Evolutionary conservation across 2,113 vertebrate species (phyloP).

Genomic region (Numida meleagris): DNA sequence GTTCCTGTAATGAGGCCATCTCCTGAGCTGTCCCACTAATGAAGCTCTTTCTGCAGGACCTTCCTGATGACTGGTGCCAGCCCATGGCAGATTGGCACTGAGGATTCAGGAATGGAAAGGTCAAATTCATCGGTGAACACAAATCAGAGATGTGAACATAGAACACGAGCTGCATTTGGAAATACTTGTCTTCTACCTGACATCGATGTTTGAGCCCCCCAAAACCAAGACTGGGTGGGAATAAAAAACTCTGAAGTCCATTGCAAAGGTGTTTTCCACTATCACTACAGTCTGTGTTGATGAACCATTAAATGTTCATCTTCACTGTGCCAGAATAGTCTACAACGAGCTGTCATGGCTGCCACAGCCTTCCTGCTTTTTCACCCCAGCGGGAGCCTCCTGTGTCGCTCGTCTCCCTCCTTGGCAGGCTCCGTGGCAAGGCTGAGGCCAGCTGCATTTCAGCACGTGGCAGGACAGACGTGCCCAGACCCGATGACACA

Average conservation of each 20-base stretch:
- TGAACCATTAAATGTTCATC: background rate
- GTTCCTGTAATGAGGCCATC: too few relatives aligned
- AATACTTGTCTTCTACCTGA: background rate
- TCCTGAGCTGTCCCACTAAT: too few relatives aligned
- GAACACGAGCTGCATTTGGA: background rate
- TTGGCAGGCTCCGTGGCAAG: background rate
- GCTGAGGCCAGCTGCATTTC: background rate
- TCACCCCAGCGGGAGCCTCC: background rate
- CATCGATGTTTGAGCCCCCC: too few relatives aligned
- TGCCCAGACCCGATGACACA: background rate
- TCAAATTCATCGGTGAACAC: background rate
- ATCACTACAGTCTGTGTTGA: background rate
- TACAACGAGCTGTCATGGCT: background rate
- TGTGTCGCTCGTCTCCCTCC: background rate
- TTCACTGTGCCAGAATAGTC: background rate
- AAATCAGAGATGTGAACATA: background rate
- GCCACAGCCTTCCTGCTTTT: background rate
- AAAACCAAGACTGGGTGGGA: background rate
- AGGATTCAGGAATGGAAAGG: background rate
- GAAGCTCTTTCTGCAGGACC: too few relatives aligned
- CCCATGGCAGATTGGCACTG: too few relatives aligned
- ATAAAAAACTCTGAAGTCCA: background rate
- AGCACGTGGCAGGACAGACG: accelerated
- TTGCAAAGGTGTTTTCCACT: background rate
- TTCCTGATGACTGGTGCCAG: too few relatives aligned